Evolutionary conservation across 2,888 invertebrate species (phyloP).

Genomic region (Xestia sexstrigata): DNA sequence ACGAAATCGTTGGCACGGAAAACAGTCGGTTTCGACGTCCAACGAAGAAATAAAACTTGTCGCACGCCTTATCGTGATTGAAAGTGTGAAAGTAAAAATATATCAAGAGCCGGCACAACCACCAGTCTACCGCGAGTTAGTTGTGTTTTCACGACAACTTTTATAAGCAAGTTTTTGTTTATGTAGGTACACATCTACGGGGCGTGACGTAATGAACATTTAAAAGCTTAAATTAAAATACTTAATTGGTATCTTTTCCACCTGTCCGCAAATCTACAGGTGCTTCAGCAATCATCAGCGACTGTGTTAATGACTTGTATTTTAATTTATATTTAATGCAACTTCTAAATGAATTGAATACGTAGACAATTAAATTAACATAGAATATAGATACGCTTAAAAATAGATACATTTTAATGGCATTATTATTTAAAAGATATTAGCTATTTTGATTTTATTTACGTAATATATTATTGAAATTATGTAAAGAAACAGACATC

Average conservation of each 20-base stretch:
- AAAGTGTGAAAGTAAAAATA: slow-evolving; percentile 77
- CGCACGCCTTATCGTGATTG: slow-evolving; percentile 69
- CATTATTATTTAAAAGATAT: slow-evolving; percentile 29
- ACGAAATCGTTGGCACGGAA: slow-evolving; percentile 65
- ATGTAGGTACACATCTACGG: slow-evolving; percentile 10
- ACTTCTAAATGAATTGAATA: slow-evolving; percentile 1
- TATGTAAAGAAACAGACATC: slow-evolving; percentile 2
- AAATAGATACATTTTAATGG: slow-evolving; percentile 21
- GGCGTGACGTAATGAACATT: slow-evolving; percentile 18
- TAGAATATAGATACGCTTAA: slow-evolving; percentile 16
- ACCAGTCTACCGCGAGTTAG: slow-evolving; percentile 41
- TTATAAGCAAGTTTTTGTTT: slow-evolving; percentile 54
- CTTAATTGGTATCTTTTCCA: background rate
- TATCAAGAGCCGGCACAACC: slow-evolving; percentile 54
- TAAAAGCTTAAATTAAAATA: background rate
- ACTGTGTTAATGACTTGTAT: background rate
- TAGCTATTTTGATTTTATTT: slow-evolving; percentile 21
- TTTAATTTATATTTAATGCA: slow-evolving; percentile 20
- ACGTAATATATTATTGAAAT: slow-evolving; percentile 18
- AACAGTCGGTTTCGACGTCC: slow-evolving; percentile 57
- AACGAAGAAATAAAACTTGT: slow-evolving; percentile 69
- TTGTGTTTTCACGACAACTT: slow-evolving; percentile 62
- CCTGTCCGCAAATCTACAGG: background rate
- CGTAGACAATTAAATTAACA: slow-evolving; percentile 19
- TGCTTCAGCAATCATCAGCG: background rate